Percentiles rank a stretch among this genome's conserved stretches.
These are phyloP conservation scores for Taphrorychus bicolor DNA, from an alignment of 2,888 invertebrate species.

Conservation along the genomic window DNA sequence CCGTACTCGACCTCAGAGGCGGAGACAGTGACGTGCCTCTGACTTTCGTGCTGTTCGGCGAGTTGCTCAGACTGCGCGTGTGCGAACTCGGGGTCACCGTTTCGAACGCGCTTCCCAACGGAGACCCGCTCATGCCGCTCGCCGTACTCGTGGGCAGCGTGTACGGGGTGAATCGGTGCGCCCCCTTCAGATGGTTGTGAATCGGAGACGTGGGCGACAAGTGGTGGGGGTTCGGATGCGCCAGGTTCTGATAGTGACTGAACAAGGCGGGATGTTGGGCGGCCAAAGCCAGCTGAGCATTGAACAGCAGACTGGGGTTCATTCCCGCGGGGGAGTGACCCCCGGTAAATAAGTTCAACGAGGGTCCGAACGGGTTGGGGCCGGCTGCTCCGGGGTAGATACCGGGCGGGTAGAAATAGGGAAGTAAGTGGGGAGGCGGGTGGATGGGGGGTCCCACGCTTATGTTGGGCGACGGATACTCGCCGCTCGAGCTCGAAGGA, in stretches of 20 bases:
- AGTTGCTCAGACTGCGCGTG: slow-evolving; percentile 69
- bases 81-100: slow-evolving; percentile 83
- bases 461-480: slow-evolving; percentile 88
- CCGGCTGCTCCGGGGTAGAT: slow-evolving; percentile 77
- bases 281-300: slow-evolving; percentile 86
- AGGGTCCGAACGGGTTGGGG: slow-evolving; percentile 71
- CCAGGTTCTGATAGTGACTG: slow-evolving; percentile 71
- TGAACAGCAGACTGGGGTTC: slow-evolving; percentile 85
- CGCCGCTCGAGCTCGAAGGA: slow-evolving; percentile 67
- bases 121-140: slow-evolving; percentile 62
- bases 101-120: slow-evolving; percentile 85
- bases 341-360: slow-evolving; percentile 66
- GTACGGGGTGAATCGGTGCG: slow-evolving; percentile 90
- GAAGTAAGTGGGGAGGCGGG: slow-evolving; percentile 85
- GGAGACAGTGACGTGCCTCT: slow-evolving; percentile 62
- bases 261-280: slow-evolving; percentile 85
- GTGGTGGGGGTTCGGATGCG: slow-evolving; percentile 68
- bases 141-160: slow-evolving; percentile 71
- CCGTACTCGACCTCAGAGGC: slow-evolving; percentile 65
- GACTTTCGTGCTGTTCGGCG: slow-evolving; percentile 61
- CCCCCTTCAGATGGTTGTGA: slow-evolving; percentile 73
- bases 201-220: slow-evolving; percentile 66
- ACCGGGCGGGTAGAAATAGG: slow-evolving; percentile 91
- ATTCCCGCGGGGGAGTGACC: slow-evolving; percentile 73
- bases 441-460: slow-evolving; percentile 94